Base-by-base conservation (phyloP, 2,113 vertebrate species). In the Notarius lentiginosus region DNA sequence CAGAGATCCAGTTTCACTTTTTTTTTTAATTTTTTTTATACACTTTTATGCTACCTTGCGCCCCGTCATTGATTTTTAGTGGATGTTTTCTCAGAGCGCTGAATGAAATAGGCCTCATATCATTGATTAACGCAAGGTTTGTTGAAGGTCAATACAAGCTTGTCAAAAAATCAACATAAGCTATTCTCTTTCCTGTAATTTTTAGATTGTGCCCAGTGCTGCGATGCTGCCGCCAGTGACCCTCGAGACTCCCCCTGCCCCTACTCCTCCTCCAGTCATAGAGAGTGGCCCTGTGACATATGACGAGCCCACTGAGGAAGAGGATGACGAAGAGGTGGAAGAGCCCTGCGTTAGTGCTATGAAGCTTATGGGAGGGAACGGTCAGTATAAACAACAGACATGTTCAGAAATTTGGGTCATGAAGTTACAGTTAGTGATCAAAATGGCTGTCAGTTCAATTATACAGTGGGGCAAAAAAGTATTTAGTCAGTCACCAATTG, bases 311-410 rank as follows among this genome's bases (percentile, higher is more conserved):
- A 94, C 95, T 0, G 93, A 92, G 0, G 96, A 96, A 11, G 95
- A 94, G 83, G 96, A 97, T 24, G 97, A 94, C 0, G 96, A 96
- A 53, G 93, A 91, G 47, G 91, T 49, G 49, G 94, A 93, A 75
- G 97, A 98, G 88, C 95, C 96, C 87, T 98, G 98, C 20, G 95
- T 99, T 90, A 98, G 98, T 0, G 97, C 97, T 63, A 93, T 98
- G 92, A 94, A 96, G 94, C 94, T 99, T 24, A 93, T 98, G 85
- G 96, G 96, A 90, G 93, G 95, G 86, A 92, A 92, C 0, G 97
- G 97, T 99, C 83, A 91, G 96, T 88, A 84, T 49, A 12, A 63
- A n/a, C 5, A 41, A 34, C 73, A 30, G 51, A 80, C 65, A 58
- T 11, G 4, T 11, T 63, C 51, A 73, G 2, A 27, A 86, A 18